A percentile compares a stretch with the other conserved stretches of the same genome.
phyloP scores from a whole-genome alignment of 2,797 vertebrate genomes.

The Calcarius lapponicus region DNA sequence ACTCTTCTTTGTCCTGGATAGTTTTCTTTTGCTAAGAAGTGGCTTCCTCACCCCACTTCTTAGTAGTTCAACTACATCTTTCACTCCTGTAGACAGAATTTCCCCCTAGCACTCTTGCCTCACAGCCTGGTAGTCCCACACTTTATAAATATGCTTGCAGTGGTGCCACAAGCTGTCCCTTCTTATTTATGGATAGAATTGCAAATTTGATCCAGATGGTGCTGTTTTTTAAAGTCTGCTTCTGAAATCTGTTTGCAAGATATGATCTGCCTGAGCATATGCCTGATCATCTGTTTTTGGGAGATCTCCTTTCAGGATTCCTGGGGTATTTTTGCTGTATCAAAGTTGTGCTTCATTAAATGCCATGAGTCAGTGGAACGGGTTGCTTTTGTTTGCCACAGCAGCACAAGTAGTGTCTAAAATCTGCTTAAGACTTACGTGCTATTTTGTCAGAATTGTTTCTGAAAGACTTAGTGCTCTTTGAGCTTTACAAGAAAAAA shows the following conservation, averaged over 20 bases:
- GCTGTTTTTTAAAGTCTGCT: slow-evolving; percentile 70
- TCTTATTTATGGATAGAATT: slow-evolving; percentile 65
- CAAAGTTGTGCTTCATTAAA: not conserved
- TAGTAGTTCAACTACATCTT: not conserved
- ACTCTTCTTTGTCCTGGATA: not conserved
- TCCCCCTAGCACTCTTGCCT: not conserved
- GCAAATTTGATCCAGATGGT: slow-evolving; percentile 87
- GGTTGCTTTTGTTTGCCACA: not conserved
- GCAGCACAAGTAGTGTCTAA: not conserved
- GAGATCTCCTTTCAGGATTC: slow-evolving; percentile 54
- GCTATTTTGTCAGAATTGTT: not conserved
- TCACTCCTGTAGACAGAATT: not conserved
- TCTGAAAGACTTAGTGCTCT: not conserved
- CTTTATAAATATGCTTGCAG: slow-evolving; percentile 41
- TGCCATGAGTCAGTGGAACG: not conserved
- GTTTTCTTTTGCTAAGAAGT: not conserved
- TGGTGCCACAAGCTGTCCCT: slow-evolving; percentile 55
- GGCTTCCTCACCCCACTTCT: not conserved
- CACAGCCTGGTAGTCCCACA: not conserved
- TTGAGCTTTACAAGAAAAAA: not conserved
- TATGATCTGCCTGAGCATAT: slow-evolving; percentile 77
- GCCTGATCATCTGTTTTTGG: slow-evolving; percentile 65
- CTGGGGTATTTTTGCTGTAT: slow-evolving; percentile 6
- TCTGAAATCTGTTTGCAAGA: slow-evolving; percentile 80
- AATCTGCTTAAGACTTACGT: not conserved